Evolutionary conservation across 2,888 invertebrate species (phyloP).

Genomic region (Ptychoptera albimana): DNA sequence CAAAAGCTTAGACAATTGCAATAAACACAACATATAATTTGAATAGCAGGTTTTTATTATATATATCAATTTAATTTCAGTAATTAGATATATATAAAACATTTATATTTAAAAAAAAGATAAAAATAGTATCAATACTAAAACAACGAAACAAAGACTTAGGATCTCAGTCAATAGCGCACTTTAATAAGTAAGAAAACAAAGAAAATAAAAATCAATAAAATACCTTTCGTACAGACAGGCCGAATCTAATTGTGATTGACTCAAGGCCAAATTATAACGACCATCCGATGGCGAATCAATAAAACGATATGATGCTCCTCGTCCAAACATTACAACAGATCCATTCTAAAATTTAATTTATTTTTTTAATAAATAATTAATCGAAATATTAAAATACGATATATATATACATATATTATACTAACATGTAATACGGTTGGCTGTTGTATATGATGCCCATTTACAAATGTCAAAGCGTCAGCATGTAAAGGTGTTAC

Average conservation of each 20-base stretch:
- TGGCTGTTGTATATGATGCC: slow-evolving; percentile 80
- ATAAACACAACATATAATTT: neutral
- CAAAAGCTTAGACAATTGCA: neutral
- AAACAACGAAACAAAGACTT: too few relatives aligned
- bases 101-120: too few relatives aligned
- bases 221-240: slow-evolving; percentile 70
- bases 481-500: slow-evolving; percentile 87
- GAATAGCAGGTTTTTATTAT: neutral
- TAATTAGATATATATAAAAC: too few relatives aligned
- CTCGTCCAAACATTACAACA: slow-evolving; percentile 70
- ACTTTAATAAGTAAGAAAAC: neutral
- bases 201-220: slow-evolving; percentile 13
- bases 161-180: neutral
- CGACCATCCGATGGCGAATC: slow-evolving; percentile 70
- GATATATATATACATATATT: slow-evolving; percentile 1
- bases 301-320: slow-evolving; percentile 72
- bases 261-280: slow-evolving; percentile 58
- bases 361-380: slow-evolving; percentile 1
- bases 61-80: too few relatives aligned
- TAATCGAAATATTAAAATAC: neutral
- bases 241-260: slow-evolving; percentile 55
- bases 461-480: slow-evolving; percentile 89
- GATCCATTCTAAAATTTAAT: slow-evolving; percentile 51
- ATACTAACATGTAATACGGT: slow-evolving; percentile 67
- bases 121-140: too few relatives aligned